phyloP scores from a whole-genome alignment of 2,797 vertebrate species.

The Halcyon chelicuti region DNA sequence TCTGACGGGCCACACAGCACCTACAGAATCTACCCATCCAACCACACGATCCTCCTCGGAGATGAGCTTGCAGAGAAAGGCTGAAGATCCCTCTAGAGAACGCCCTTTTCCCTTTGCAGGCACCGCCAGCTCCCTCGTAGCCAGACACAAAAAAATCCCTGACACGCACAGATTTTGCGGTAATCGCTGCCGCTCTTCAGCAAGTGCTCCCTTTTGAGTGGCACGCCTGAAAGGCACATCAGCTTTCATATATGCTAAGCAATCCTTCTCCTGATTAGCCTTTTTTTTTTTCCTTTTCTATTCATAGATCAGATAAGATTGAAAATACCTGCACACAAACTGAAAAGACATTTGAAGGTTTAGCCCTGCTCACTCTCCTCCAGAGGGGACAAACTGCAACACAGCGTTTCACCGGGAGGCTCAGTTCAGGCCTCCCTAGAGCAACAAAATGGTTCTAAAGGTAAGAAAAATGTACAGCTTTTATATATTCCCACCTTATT shows the following conservation, averaged over 20 bases:
- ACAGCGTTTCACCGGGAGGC: neutral
- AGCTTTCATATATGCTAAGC: constrained; percentile 49
- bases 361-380: neutral
- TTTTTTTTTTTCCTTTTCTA: neutral
- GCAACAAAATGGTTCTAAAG: neutral
- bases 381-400: neutral
- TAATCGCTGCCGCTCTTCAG: constrained; percentile 15
- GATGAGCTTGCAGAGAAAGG: neutral
- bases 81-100: neutral
- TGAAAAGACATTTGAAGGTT: constrained; percentile 40
- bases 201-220: constrained; percentile 19
- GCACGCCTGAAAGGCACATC: constrained; percentile 37
- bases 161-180: neutral
- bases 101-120: neutral
- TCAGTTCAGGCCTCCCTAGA: neutral
- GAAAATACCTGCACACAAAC: constrained; percentile 29
- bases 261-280: constrained; percentile 46
- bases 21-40: neutral
- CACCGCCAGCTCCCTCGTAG: neutral
- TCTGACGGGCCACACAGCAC: neutral
- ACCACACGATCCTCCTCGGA: neutral
- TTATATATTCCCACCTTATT: neutral
- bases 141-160: neutral
- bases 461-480: neutral
- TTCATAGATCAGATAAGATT: constrained; percentile 47